phyloP scores from a whole-genome alignment of 2,888 invertebrate species.

The Dolomedes plantarius region DNA sequence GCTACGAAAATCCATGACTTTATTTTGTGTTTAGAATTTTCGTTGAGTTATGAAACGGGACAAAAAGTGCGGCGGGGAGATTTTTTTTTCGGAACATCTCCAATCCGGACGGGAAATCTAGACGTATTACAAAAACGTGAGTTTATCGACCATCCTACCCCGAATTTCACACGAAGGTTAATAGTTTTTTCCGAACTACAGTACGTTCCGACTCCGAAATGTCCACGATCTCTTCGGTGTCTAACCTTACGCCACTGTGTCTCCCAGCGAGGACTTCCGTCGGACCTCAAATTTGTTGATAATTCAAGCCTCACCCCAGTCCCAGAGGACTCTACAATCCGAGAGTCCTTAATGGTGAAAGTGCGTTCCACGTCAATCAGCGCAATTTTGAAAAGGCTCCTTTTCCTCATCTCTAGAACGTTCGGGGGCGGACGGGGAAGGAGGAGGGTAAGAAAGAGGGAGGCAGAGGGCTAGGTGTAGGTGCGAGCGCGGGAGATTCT shows the following conservation, averaged over 20 bases:
- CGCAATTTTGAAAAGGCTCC: conserved; percentile 48
- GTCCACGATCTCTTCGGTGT: not conserved
- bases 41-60: too few species aligned
- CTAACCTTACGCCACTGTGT: not conserved
- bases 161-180: too few species aligned
- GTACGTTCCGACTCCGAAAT: too few species aligned
- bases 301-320: conserved; percentile 36
- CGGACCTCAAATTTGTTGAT: conserved; percentile 35
- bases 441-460: not conserved
- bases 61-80: too few species aligned
- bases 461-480: not conserved
- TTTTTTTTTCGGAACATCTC: too few species aligned
- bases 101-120: too few species aligned
- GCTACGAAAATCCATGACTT: too few species aligned
- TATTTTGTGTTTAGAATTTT: too few species aligned
- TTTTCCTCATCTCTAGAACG: not conserved
- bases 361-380: conserved; percentile 30
- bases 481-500: not conserved
- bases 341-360: conserved; percentile 31
- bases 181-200: too few species aligned
- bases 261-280: not conserved
- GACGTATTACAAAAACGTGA: too few species aligned
- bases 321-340: not conserved
- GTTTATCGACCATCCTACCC: too few species aligned
- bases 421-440: not conserved